These are phyloP conservation scores for Periplaneta americana DNA, from an alignment of 1,140 invertebrate genomes.

Conservation along the genomic window DNA sequence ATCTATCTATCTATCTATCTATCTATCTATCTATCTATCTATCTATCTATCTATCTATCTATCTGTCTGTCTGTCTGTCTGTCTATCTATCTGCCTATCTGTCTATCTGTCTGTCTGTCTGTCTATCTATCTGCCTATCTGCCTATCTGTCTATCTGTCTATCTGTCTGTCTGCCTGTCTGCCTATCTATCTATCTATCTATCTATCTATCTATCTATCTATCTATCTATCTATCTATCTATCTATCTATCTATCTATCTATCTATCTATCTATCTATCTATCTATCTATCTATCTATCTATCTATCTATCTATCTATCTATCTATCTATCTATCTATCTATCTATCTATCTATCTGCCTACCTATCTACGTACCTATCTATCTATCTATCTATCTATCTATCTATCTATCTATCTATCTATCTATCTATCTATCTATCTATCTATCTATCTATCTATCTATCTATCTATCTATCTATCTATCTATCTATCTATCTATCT, in stretches of 20 bases:
- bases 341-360: too few relatives aligned
- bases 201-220: background rate
- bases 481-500: background rate
- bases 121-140: too few relatives aligned
- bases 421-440: background rate
- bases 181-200: too few relatives aligned
- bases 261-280: background rate
- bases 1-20: background rate
- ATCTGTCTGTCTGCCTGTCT: too few relatives aligned
- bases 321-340: background rate
- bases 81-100: too few relatives aligned
- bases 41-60: too few relatives aligned
- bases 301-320: background rate
- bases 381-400: background rate
- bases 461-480: background rate
- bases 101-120: too few relatives aligned
- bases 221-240: background rate
- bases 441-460: background rate
- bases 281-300: background rate
- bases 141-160: too few relatives aligned
- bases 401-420: background rate
- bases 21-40: background rate
- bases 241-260: background rate
- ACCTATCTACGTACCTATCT: too few relatives aligned
- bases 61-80: too few relatives aligned